Evolutionary conservation across 1,140 invertebrate species (phyloP).

Genomic region (Vanessa atalanta): DNA sequence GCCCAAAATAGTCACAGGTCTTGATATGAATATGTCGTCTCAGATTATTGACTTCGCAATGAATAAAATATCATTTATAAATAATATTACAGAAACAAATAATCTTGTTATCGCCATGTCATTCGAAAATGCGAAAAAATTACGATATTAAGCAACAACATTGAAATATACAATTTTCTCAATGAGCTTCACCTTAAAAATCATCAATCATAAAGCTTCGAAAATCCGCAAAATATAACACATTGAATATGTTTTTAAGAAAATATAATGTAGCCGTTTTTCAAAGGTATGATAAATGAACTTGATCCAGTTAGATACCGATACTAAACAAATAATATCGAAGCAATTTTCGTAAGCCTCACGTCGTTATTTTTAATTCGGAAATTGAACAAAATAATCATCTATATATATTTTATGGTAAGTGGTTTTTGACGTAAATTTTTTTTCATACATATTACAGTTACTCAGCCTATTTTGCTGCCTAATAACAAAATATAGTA

Average conservation of each 20-base stretch:
- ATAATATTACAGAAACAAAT: too few relatives aligned
- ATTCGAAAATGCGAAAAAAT: too few relatives aligned
- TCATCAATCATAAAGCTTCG: not conserved
- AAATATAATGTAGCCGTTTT: constrained; percentile 1
- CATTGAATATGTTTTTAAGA: constrained; percentile 1
- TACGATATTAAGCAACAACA: not conserved
- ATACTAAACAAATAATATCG: not conserved
- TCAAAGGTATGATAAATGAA: not conserved
- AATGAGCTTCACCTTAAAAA: not conserved
- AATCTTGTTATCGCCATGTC: too few relatives aligned
- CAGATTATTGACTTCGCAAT: too few relatives aligned
- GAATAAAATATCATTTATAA: too few relatives aligned
- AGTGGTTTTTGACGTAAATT: not conserved
- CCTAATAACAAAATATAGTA: too few relatives aligned
- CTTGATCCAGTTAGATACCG: not conserved
- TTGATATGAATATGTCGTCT: too few relatives aligned
- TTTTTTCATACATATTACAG: too few relatives aligned
- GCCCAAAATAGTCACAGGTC: too few relatives aligned
- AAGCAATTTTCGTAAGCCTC: not conserved
- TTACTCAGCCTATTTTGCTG: too few relatives aligned
- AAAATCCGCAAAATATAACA: not conserved
- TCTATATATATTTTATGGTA: not conserved
- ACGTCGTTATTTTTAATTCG: not conserved
- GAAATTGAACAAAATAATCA: not conserved
- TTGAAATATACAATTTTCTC: not conserved